Conservation (phyloP, 2,888 invertebrate genomes). For the Dynastes maya region DNA sequence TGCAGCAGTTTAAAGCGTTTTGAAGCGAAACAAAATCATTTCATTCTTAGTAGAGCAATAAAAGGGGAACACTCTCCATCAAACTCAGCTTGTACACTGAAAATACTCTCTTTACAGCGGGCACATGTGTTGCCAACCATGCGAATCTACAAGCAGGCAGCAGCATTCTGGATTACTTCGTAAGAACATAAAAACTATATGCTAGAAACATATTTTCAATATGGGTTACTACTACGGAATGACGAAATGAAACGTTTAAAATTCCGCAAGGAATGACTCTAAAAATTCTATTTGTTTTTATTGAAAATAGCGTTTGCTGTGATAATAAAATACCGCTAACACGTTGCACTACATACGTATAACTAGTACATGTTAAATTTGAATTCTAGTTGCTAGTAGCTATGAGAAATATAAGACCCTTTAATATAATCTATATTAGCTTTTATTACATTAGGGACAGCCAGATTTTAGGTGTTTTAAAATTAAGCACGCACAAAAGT, state of each 20-base stretch:
- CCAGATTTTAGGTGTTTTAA: too few relatives aligned
- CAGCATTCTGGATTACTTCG: background rate
- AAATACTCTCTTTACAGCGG: slow-evolving; percentile 28
- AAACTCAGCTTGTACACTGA: slow-evolving; percentile 30
- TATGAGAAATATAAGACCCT: too few relatives aligned
- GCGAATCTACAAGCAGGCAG: slow-evolving; percentile 2
- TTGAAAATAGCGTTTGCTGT: too few relatives aligned
- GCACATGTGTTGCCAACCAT: slow-evolving; percentile 33
- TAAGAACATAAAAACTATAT: slow-evolving; percentile 17
- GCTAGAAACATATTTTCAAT: slow-evolving; percentile 16
- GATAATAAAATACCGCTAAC: too few relatives aligned
- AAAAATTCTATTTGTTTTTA: too few relatives aligned
- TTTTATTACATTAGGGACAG: too few relatives aligned
- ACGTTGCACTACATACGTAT: too few relatives aligned
- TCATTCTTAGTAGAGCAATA: slow-evolving; percentile 28
- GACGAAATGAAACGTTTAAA: background rate
- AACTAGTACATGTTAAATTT: too few relatives aligned
- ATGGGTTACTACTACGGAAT: slow-evolving; percentile 5
- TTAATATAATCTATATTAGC: too few relatives aligned
- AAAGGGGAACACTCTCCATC: slow-evolving; percentile 37
- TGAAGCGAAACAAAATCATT: slow-evolving; percentile 42
- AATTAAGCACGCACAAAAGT: too few relatives aligned
- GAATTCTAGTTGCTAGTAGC: too few relatives aligned
- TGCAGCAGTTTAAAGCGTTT: slow-evolving; percentile 12
- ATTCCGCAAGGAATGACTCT: background rate